phyloP scores from a whole-genome alignment of 2,888 invertebrate genomes.

The Tromatobia lineatoria region DNA sequence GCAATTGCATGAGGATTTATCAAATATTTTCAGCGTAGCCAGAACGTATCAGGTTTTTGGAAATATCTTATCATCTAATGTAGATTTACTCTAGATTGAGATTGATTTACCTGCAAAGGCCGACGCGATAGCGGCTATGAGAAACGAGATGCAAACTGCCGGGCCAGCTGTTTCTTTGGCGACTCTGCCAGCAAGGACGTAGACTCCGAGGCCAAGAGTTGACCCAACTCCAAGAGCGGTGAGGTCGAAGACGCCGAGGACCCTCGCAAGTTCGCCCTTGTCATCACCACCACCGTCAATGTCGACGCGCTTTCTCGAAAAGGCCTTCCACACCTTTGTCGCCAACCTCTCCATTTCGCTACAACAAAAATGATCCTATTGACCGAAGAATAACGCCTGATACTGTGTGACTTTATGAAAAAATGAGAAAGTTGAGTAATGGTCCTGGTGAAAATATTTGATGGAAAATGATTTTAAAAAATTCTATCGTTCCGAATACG shows the following conservation, averaged over 20 bases:
- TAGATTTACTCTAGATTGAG: too few relatives aligned
- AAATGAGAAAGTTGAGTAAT: too few relatives aligned
- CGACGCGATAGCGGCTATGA: conserved; percentile 96
- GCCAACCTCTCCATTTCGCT: conserved; percentile 72
- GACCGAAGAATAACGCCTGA: too few relatives aligned
- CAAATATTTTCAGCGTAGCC: too few relatives aligned
- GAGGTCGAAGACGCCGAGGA: conserved; percentile 93
- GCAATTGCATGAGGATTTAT: too few relatives aligned
- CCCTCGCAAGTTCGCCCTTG: conserved; percentile 87
- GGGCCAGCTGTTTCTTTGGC: conserved; percentile 96
- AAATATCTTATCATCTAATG: too few relatives aligned
- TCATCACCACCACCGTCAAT: conserved; percentile 79
- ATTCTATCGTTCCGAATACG: too few relatives aligned
- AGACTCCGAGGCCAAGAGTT: conserved; percentile 97
- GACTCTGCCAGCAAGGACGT: conserved; percentile 96
- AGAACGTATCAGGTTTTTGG: too few relatives aligned
- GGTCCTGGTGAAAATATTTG: too few relatives aligned
- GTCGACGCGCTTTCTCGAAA: conserved; percentile 86
- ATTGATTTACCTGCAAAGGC: conserved; percentile 94
- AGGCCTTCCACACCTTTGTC: conserved; percentile 79
- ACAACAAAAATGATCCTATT: too few relatives aligned
- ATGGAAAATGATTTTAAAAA: too few relatives aligned
- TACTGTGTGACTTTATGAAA: too few relatives aligned
- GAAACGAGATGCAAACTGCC: conserved; percentile 95
- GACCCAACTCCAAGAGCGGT: conserved; percentile 95